phyloP scores from a whole-genome alignment of 2,797 vertebrate genomes.

The Pelodytes ibericus region DNA sequence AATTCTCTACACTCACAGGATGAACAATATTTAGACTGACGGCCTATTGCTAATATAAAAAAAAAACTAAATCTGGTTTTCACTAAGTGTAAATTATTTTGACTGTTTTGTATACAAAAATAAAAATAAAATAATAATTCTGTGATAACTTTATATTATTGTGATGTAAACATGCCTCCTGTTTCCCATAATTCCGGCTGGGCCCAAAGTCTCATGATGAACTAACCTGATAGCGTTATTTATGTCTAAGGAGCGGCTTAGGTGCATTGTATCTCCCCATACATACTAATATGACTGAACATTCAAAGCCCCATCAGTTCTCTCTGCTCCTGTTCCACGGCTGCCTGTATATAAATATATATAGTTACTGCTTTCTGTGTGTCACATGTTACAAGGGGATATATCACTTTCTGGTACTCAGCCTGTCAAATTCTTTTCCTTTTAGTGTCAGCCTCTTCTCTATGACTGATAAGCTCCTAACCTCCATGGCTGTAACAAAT shows the following conservation, averaged over 20 bases:
- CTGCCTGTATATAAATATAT: neutral
- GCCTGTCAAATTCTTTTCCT: neutral
- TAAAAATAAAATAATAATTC: too few relatives aligned
- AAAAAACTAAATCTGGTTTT: too few relatives aligned
- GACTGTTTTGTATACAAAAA: too few relatives aligned
- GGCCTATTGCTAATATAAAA: too few relatives aligned
- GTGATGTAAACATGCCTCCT: too few relatives aligned
- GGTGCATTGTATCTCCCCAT: too few relatives aligned
- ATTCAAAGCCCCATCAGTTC: neutral
- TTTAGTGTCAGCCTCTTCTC: neutral
- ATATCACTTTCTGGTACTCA: neutral
- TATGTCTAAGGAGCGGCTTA: neutral
- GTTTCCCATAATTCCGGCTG: neutral
- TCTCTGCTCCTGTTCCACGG: neutral
- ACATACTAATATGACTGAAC: conserved; percentile 1
- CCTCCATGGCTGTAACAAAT: neutral
- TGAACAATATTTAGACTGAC: too few relatives aligned
- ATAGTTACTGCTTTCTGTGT: neutral
- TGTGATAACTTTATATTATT: too few relatives aligned
- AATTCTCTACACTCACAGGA: too few relatives aligned
- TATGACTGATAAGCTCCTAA: neutral
- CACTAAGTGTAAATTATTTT: too few relatives aligned
- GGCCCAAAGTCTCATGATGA: neutral
- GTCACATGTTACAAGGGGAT: conserved; percentile 1
- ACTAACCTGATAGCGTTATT: neutral